phyloP scores from a whole-genome alignment of 1,140 invertebrate species.

The Zaprionus gabonicus region DNA sequence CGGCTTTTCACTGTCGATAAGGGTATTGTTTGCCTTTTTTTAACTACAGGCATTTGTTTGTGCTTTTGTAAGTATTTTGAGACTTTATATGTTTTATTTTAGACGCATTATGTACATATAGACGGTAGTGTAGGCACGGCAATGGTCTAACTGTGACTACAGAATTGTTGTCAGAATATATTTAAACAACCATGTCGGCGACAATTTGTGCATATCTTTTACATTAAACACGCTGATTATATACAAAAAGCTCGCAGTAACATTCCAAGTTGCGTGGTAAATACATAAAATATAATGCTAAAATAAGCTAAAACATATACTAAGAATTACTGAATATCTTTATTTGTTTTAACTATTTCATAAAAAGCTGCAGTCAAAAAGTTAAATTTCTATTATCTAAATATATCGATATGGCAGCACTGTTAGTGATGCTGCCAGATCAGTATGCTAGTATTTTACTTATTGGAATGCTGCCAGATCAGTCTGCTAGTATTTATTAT shows the following conservation, averaged over 20 bases:
- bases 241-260: slow-evolving; percentile 1
- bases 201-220: slow-evolving; percentile 12
- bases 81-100: slow-evolving; percentile 15
- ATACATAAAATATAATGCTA: too few species aligned
- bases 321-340: too few species aligned
- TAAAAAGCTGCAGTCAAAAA: too few species aligned
- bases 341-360: too few species aligned
- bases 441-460: neutral
- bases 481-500: neutral
- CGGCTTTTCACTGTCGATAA: slow-evolving; percentile 40
- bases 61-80: neutral
- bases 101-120: neutral
- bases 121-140: neutral
- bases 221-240: slow-evolving; percentile 36
- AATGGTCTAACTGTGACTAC: slow-evolving; percentile 16
- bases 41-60: neutral
- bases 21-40: slow-evolving; percentile 14
- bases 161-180: neutral
- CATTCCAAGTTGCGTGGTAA: neutral
- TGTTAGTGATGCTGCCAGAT: neutral
- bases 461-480: neutral
- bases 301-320: too few species aligned
- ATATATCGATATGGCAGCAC: neutral
- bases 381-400: neutral
- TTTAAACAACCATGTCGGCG: slow-evolving; percentile 13